A percentile compares a stretch with the other conserved stretches of the same genome.
These are phyloP conservation scores for Ispidina picta DNA, from an alignment of 2,797 vertebrate species.

Conservation along the genomic window DNA sequence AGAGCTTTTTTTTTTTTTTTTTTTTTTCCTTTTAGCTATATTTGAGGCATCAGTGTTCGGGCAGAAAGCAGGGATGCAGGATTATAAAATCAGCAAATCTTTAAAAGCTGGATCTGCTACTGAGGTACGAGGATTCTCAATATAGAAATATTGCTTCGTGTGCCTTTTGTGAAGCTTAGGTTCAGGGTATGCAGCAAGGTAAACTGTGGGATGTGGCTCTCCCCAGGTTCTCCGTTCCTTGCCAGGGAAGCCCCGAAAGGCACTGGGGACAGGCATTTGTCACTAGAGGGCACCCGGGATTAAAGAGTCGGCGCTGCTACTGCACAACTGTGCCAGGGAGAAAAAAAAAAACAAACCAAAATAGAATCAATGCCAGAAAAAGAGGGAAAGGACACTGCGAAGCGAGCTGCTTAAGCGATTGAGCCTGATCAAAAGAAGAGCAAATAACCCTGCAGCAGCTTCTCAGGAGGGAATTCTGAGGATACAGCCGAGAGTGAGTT, in stretches of 20 bases:
- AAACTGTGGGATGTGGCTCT: fast-evolving
- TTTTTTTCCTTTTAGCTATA: neutral
- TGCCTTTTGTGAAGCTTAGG: fast-evolving
- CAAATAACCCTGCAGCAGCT: neutral
- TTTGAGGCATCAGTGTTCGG: neutral
- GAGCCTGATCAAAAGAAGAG: neutral
- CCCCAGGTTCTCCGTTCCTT: neutral
- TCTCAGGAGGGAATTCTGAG: neutral
- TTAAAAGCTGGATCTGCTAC: neutral
- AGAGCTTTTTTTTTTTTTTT: neutral
- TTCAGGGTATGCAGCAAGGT: neutral
- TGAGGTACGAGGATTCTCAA: neutral
- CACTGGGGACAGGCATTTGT: neutral
- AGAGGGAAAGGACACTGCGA: neutral
- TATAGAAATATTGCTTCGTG: neutral
- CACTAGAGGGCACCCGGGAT: constrained; percentile 35
- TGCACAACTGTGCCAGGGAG: fast-evolving
- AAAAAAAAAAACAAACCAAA: neutral
- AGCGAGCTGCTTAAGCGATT: neutral
- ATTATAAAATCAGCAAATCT: neutral
- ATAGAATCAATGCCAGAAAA: neutral
- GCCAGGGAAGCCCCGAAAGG: fast-evolving
- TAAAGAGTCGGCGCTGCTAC: neutral
- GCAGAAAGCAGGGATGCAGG: neutral
- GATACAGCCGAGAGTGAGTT: neutral